phyloP scores from a whole-genome alignment of 2,113 vertebrate species.

The Anarrhichthys ocellatus region DNA sequence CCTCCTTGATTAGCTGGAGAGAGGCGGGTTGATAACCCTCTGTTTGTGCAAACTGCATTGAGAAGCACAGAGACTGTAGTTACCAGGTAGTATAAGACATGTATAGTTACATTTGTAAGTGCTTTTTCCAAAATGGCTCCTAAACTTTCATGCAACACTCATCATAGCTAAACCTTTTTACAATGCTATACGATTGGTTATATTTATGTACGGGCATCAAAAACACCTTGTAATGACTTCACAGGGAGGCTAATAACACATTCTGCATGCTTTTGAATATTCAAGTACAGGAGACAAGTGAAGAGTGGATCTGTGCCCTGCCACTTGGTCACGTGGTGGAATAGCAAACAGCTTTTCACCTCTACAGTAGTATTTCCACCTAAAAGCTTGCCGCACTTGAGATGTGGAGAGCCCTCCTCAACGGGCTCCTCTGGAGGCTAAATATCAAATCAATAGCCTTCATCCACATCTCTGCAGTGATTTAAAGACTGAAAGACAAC shows the following conservation, averaged over 20 bases:
- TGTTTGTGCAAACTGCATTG: conserved; percentile 65
- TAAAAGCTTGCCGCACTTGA: conserved; percentile 53
- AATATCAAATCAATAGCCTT: conserved; percentile 62
- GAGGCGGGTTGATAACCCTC: conserved; percentile 83
- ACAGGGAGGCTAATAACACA: conserved; percentile 3
- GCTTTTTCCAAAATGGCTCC: neutral
- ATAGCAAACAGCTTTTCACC: conserved; percentile 47
- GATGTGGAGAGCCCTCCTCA: conserved; percentile 46
- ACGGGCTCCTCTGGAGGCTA: conserved; percentile 43
- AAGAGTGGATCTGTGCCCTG: conserved; percentile 34
- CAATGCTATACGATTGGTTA: neutral
- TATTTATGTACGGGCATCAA: neutral
- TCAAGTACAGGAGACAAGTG: conserved; percentile 23
- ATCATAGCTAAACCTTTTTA: neutral
- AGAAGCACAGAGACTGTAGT: conserved; percentile 21
- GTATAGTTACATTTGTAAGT: neutral
- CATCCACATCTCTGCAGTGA: conserved; percentile 41
- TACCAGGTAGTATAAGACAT: neutral
- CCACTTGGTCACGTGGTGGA: conserved; percentile 30
- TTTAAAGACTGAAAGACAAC: conserved; percentile 48
- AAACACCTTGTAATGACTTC: conserved; percentile 4
- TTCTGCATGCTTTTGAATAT: conserved; percentile 51
- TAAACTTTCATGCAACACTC: neutral
- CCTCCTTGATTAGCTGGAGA: conserved; percentile 83
- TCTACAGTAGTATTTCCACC: conserved; percentile 26